These are phyloP conservation scores for Papilio xuthus DNA, from an alignment of 1,140 invertebrate species.

Conservation along the genomic window DNA sequence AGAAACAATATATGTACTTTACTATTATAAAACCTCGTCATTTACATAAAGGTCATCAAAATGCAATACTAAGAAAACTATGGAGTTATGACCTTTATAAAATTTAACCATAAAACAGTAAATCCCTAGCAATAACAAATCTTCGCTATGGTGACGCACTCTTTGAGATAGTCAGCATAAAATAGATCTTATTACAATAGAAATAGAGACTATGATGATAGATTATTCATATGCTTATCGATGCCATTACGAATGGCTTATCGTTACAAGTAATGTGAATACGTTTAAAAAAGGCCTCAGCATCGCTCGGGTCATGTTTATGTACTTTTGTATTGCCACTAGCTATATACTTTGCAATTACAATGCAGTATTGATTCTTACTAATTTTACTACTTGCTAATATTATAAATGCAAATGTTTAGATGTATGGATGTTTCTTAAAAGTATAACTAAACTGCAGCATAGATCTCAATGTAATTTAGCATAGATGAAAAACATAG, in stretches of 20 bases:
- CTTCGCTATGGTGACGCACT: slow-evolving; percentile 11
- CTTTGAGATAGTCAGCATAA: not conserved
- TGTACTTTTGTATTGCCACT: not conserved
- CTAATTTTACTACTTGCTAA: no score
- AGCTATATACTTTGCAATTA: not conserved
- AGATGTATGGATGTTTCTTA: no score
- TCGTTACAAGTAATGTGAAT: slow-evolving; percentile 20
- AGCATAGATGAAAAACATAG: no score
- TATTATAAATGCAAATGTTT: no score
- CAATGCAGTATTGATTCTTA: slow-evolving; percentile 1
- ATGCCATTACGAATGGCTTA: slow-evolving; percentile 25
- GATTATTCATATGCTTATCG: slow-evolving; percentile 30
- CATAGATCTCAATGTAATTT: no score
- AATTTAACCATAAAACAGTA: not conserved
- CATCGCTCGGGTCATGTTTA: slow-evolving; percentile 19
- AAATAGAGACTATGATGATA: slow-evolving; percentile 9
- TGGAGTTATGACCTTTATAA: not conserved
- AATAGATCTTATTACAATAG: slow-evolving; percentile 11
- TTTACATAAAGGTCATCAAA: not conserved
- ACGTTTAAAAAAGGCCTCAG: slow-evolving; percentile 10
- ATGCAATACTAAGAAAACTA: not conserved
- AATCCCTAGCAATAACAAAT: slow-evolving; percentile 6
- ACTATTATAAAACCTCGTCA: not conserved
- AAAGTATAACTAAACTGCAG: no score
- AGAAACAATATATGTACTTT: not conserved